Base-by-base conservation (phyloP, 1,140 invertebrate genomes). In the Formica exsecta region DNA sequence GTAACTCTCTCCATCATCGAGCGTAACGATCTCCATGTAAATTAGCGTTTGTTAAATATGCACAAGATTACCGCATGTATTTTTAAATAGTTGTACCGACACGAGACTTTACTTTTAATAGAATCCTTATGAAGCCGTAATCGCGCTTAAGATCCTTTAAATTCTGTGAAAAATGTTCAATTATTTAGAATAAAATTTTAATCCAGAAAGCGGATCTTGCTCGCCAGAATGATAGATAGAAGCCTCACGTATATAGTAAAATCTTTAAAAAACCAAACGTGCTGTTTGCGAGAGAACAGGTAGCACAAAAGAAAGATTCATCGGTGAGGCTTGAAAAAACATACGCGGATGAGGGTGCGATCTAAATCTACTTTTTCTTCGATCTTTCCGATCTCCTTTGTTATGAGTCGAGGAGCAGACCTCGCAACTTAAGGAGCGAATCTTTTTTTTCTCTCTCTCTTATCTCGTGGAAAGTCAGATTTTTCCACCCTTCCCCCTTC, bases 11-110 rank as follows among this genome's bases (percentile, higher is more conserved):
- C 57, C 61, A 73, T 66, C 68, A 29, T 62, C 65, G 65, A 54
- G 62, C 41, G 59, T 51, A 65, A 51, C 61, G 6, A 64, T 73
- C 54, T 44, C 13, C 57, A 86, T 81, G 66, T 75, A 76, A 89
- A 89, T 89, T 71, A 32, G 11, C 3, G 48, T 70, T 59, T 19
- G 36, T 71, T 81, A 61, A 61, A 38, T 59, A 41, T 41, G 22
- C 48, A 32, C 51, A 25, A 59, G 16, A 81, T 71, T 32, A 38
- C 2, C 22, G 48, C 8, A 38, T 36, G 25, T n/a, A 25, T 44
- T 2, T 66, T 32, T 64, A 41, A 44, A 4, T 25, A 41, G 36
- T 19, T 11, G n/a, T 2, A 19, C 16, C 0, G 2, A 29, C 8
- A 29, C 25, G 3, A 62, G 11, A 38, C n/a, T 74, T 36, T 25